Percentiles rank a stretch among this genome's conserved stretches.
phyloP scores from a whole-genome alignment of 2,113 vertebrate species.

The Anarrhichthys ocellatus region DNA sequence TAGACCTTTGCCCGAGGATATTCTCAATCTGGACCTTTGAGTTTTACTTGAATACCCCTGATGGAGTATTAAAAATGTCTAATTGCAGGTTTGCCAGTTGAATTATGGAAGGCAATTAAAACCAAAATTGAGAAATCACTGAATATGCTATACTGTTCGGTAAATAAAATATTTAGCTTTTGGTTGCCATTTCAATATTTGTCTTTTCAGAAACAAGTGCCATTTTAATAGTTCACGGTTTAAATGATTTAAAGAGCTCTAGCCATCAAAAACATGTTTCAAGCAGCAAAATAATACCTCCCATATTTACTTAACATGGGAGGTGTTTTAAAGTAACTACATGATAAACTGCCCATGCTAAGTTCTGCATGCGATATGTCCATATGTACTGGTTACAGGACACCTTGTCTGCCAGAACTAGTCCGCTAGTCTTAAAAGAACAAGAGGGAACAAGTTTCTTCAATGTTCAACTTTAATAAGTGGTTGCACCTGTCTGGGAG shows the following conservation, averaged over 20 bases:
- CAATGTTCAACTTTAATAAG: constrained; percentile 30
- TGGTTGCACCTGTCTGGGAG: not conserved
- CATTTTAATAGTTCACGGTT: no score
- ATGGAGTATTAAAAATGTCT: not conserved
- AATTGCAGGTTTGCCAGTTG: not conserved
- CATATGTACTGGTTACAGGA: not conserved
- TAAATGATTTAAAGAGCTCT: no score
- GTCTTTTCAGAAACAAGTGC: no score
- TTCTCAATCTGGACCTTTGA: no score
- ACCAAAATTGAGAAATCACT: not conserved
- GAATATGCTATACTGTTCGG: not conserved
- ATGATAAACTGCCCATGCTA: no score
- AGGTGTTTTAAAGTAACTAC: no score
- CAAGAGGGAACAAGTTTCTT: not conserved
- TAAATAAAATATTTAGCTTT: not conserved
- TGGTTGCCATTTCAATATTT: not conserved
- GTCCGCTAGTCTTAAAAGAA: not conserved
- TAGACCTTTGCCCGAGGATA: no score
- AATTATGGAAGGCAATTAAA: not conserved
- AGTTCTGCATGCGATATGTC: not conserved
- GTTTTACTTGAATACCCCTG: no score
- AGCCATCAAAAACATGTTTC: no score
- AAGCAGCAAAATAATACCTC: no score
- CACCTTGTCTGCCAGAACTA: not conserved
- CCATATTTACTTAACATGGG: not conserved